Conservation (phyloP, 2,797 vertebrate genomes). For the Dicrostonyx torquatus region DNA sequence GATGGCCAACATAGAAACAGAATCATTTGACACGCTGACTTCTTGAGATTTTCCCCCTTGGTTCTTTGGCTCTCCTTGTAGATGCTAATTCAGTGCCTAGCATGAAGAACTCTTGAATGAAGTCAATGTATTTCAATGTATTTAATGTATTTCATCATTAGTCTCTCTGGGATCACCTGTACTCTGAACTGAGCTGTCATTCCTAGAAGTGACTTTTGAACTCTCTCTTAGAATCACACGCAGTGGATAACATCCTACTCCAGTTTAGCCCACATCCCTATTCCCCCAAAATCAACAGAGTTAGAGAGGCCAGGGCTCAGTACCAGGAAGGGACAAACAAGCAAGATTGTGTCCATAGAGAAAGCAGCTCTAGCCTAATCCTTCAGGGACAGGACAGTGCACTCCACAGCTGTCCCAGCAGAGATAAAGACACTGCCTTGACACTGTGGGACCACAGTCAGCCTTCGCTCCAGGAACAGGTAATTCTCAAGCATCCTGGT, state of each 20-base stretch:
- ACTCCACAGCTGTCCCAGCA: not conserved
- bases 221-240: not conserved
- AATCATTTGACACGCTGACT: not conserved
- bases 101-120: not conserved
- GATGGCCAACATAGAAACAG: not conserved
- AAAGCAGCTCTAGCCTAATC: not conserved
- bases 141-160: not conserved
- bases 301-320: not conserved
- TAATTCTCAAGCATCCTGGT: not conserved
- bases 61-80: not conserved
- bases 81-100: not conserved
- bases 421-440: not conserved
- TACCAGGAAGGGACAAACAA: not conserved
- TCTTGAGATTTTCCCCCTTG: not conserved
- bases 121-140: not conserved
- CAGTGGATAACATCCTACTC: not conserved
- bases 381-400: not conserved
- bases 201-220: not conserved
- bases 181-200: not conserved
- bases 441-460: not conserved
- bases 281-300: not conserved
- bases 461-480: not conserved
- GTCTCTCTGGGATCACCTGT: not conserved
- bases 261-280: not conserved
- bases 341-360: not conserved